Conservation (phyloP, 2,797 vertebrate genomes). For the Gymnothorax javanicus region DNA sequence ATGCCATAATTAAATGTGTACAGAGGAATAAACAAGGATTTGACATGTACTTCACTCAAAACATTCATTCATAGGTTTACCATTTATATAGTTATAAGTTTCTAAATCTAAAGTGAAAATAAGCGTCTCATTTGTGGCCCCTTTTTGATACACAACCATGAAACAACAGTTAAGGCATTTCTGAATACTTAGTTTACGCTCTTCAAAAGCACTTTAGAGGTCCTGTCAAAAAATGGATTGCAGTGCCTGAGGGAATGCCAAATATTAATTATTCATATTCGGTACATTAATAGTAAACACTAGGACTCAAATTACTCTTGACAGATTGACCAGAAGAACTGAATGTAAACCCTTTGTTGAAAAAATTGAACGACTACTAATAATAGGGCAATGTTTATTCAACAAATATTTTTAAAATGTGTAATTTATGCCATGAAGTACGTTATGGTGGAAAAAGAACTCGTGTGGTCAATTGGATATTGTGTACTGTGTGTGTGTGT, state of each 20-base stretch:
- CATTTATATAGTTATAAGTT: background rate
- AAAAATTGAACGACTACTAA: background rate
- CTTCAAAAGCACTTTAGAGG: too few species aligned
- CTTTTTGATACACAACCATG: background rate
- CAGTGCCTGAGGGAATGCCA: too few species aligned
- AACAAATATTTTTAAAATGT: too few species aligned
- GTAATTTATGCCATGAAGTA: too few species aligned
- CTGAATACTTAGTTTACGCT: background rate
- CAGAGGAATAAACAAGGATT: background rate
- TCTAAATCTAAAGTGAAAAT: too few species aligned
- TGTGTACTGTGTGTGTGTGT: too few species aligned
- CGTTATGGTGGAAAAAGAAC: too few species aligned
- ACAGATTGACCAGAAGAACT: background rate
- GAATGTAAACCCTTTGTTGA: too few species aligned
- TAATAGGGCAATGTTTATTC: background rate
- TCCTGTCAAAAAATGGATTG: too few species aligned
- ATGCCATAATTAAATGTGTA: background rate
- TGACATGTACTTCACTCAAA: background rate
- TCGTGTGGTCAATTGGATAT: too few species aligned
- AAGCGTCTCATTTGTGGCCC: background rate
- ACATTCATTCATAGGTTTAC: background rate
- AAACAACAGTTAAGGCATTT: background rate
- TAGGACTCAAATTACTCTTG: background rate
- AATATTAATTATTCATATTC: background rate
- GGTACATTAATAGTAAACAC: background rate